phyloP scores from a whole-genome alignment of 2,888 invertebrate species.

The Alloplasta piceator region DNA sequence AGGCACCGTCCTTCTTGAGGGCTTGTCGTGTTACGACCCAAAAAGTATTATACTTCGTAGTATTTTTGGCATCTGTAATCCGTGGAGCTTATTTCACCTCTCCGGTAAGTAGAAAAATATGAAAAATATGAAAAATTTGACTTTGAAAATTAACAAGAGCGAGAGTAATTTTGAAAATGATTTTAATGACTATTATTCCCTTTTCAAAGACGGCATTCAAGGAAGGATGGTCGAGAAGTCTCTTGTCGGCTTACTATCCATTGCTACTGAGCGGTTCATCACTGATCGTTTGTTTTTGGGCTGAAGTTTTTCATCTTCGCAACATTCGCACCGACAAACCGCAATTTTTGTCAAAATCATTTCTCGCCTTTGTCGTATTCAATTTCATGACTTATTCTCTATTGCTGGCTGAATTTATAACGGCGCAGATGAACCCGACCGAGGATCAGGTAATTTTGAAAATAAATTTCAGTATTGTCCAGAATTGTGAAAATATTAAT shows the following conservation, averaged over 20 bases:
- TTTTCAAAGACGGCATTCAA: constrained; percentile 88
- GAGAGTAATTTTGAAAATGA: neutral
- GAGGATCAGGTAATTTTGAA: constrained; percentile 75
- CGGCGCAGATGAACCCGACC: constrained; percentile 83
- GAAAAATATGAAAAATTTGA: too few species aligned
- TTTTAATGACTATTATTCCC: constrained; percentile 13
- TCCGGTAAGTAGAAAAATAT: constrained; percentile 89
- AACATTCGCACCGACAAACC: constrained; percentile 95
- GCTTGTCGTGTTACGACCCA: constrained; percentile 95
- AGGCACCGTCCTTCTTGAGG: constrained; percentile 91
- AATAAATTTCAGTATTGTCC: neutral
- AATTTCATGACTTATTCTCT: constrained; percentile 95
- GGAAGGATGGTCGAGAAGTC: constrained; percentile 93
- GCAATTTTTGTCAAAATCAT: constrained; percentile 95
- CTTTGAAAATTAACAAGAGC: neutral
- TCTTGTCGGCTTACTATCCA: constrained; percentile 95
- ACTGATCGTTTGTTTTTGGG: constrained; percentile 96
- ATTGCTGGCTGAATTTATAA: constrained; percentile 89
- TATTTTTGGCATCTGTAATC: constrained; percentile 93
- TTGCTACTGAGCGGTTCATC: constrained; percentile 94
- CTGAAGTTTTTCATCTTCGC: constrained; percentile 95
- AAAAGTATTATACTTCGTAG: constrained; percentile 94
- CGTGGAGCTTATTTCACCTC: constrained; percentile 95
- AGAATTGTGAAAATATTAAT: too few species aligned
- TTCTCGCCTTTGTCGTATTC: constrained; percentile 94